Conservation (phyloP, 1,140 invertebrate species). For the Macrotrachela quadricornifera region DNA sequence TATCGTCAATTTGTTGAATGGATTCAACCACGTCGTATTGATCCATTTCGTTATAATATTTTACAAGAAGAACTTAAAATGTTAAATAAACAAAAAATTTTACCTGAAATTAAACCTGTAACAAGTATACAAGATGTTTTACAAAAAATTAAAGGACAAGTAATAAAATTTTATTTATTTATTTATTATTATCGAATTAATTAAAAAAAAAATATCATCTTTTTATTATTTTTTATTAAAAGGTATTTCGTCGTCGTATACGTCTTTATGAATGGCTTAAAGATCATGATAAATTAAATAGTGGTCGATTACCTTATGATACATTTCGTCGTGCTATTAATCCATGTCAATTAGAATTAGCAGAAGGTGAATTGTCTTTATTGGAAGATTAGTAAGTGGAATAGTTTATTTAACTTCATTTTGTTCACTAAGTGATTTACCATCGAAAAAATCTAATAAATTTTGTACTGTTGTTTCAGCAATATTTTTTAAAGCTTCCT, state of each 20-base stretch:
- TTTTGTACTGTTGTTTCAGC: neutral
- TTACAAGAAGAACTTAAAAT: constrained; percentile 18
- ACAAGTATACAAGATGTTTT: constrained; percentile 21
- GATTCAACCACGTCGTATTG: constrained; percentile 13
- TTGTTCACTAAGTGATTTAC: too few species aligned
- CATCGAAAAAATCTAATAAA: constrained; percentile 1
- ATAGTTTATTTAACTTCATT: neutral
- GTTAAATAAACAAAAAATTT: constrained; percentile 15
- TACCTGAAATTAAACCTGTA: constrained; percentile 16
- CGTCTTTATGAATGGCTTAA: constrained; percentile 24
- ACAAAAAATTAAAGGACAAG: constrained; percentile 26
- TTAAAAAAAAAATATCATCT: neutral
- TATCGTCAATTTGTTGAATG: constrained; percentile 14
- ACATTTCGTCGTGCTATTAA: constrained; percentile 26
- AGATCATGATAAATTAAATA: constrained; percentile 28
- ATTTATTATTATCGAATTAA: neutral
- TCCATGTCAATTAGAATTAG: constrained; percentile 21
- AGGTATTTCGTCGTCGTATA: constrained; percentile 25
- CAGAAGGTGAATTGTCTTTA: constrained; percentile 22
- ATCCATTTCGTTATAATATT: neutral
- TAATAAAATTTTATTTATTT: constrained; percentile 6
- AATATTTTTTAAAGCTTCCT: neutral
- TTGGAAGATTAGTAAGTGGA: constrained; percentile 24
- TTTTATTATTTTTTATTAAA: neutral
- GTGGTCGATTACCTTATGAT: constrained; percentile 22